These are phyloP conservation scores for Hylaeus anthracinus DNA, from an alignment of 1,140 invertebrate genomes.

Conservation along the genomic window DNA sequence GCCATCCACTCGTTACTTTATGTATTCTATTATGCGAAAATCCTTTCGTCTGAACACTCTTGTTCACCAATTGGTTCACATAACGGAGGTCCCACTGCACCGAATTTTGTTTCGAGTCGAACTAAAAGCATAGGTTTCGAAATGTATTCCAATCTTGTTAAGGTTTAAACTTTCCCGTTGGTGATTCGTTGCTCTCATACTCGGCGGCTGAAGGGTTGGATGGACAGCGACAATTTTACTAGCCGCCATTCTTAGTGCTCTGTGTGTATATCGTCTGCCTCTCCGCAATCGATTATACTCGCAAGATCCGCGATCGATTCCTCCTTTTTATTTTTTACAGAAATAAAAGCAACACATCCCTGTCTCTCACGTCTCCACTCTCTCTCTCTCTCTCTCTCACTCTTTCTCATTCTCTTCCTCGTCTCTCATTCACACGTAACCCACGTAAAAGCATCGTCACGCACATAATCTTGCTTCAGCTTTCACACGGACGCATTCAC, in stretches of 20 bases:
- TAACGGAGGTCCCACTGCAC: no score
- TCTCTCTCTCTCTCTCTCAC: conserved; percentile 63
- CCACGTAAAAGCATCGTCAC: conserved; percentile 16
- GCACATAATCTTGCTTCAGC: conserved; percentile 41
- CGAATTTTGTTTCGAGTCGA: background rate
- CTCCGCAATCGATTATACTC: conserved; percentile 70
- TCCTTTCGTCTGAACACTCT: no score
- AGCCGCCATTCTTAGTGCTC: conserved; percentile 51
- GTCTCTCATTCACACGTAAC: conserved; percentile 35
- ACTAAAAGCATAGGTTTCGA: background rate
- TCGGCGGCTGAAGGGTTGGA: conserved; percentile 57
- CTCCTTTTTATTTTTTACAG: conserved; percentile 2
- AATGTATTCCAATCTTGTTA: conserved; percentile 30
- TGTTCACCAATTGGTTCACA: no score
- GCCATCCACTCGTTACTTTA: no score
- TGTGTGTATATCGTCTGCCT: conserved; percentile 72
- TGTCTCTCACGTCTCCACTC: conserved; percentile 59
- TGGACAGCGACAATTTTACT: conserved; percentile 58
- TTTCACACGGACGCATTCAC: conserved; percentile 61
- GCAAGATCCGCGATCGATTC: conserved; percentile 40
- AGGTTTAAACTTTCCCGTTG: conserved; percentile 50
- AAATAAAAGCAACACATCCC: background rate
- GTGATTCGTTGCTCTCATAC: conserved; percentile 50
- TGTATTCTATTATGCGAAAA: no score
- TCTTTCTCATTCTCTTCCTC: conserved; percentile 6